Evolutionary conservation across 2,113 vertebrate species (phyloP), one percentile per base, ranked within the genome.

Genomic region (Poeciliopsis occidentalis): DNA sequence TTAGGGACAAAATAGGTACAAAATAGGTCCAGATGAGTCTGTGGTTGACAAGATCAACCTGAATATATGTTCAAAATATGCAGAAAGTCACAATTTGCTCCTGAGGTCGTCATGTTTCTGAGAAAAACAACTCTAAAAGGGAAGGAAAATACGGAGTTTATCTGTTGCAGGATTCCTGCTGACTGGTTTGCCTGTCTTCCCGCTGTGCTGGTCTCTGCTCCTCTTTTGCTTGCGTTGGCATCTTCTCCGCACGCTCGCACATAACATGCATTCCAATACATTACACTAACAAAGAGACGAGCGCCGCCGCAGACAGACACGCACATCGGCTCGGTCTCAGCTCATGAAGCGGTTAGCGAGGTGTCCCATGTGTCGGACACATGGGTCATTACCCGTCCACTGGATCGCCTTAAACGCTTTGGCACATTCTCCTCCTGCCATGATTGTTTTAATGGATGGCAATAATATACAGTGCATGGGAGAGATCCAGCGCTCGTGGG

Each of bases 381-480:
- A 81, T 82, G 91, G 85, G 71, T 87, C 90, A 85, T 91, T 89
- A 88, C 77, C 76, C 78, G 26, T 82, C 75, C 67, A 4, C 80
- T 67, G 79, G 80, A 84, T 80, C 74, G 24, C 66, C 66, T 77
- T 63, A 83, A 87, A 86, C 78, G 60, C 44, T 69, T 1, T 29
- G 32, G 60, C 73, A 66, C 83, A 83, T 87, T 92, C 76, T 75
- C 83, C 77, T 71, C 31, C 71, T 29, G 61, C 75, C 75, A 60
- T 85, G 79, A 90, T 86, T 85, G 88, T 89, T 88, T 88, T 89
- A 91, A 90, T 89, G 83, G 82, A 75, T 10, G 82, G 34, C 31
- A 80, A 79, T 87, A 85, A 92, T 82, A 87, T 79, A 85, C 86
- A 86, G 70, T 78, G 62, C 66, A 69, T 60, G 27, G 76, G 1